Base-by-base conservation (phyloP, 30 jellyfish, hydroid and myxozoan species). In the Sanderia malayensis region DNA sequence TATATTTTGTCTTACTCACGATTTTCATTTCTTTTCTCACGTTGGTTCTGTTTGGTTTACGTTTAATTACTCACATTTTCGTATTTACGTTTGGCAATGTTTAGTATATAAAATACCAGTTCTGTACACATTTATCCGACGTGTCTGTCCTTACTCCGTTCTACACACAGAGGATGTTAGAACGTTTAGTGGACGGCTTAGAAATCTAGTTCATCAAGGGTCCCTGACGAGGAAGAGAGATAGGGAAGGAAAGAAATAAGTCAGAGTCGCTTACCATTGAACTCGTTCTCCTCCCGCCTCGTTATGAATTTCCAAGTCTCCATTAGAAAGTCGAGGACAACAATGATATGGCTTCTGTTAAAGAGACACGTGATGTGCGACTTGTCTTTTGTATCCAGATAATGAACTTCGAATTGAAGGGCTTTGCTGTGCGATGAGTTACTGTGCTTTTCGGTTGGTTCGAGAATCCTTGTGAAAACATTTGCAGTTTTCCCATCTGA, bases 401-500 rank as follows among this genome's bases (percentile, higher is more conserved):
- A 93, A 53, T 93, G 99, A 28, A 93, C 99, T 55, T 93, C 99
- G 52, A 93, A 93, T 63, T 93, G 99, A 55, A 93, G 84, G n/a
- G 75, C 68, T 26, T 75, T 84, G 59, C 80, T 73, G 37, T 19
- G 20, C 10, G 67, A 13, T 29, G 84, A 64, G 41, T 65, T 68
- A 27, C 31, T 60, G 46, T 74, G 21, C 53, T 85, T 85, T 53
- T 53, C 87, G 20, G 96, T 61, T 19, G 96, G 96, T 61, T 86
- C 85, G 68, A 93, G 78, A 9, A 93, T 76, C 13, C 93, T 83
- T 28, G 95, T 85, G 72, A 85, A 85, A 1, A 74, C 83, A 57
- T 85, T 85, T 2, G 74, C 76, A 34, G 76, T 61, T 21, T 82
- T 76, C 47, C 49, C 65, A 60, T 53, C 94, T 78, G 23, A 0